A percentile compares a stretch with the other conserved stretches of the same genome.
Conservation (phyloP, 1,140 invertebrate species). For the Euborellia annulipes region DNA sequence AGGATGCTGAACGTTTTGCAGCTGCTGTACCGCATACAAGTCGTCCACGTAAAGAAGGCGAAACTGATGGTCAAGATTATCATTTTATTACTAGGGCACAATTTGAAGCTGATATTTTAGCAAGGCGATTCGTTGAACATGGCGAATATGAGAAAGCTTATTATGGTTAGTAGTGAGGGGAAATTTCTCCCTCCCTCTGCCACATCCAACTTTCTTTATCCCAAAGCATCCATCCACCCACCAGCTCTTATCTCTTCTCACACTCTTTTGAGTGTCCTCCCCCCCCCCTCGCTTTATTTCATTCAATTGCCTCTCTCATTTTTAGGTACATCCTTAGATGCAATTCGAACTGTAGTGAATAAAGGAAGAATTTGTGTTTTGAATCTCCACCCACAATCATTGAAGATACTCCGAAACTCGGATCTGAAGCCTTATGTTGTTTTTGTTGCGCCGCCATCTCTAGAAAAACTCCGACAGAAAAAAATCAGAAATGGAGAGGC, state of each 20-base stretch:
- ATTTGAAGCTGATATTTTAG: conserved; percentile 87
- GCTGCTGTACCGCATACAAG: conserved; percentile 94
- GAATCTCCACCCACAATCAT: conserved; percentile 87
- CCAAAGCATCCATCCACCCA: too few species aligned
- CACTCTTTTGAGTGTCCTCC: too few species aligned
- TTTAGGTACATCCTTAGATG: conserved; percentile 77
- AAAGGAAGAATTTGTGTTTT: conserved; percentile 92
- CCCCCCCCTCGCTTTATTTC: too few species aligned
- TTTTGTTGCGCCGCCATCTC: conserved; percentile 86
- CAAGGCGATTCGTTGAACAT: conserved; percentile 89
- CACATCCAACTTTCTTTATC: too few species aligned
- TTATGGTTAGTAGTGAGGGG: conserved; percentile 62
- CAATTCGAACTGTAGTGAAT: conserved; percentile 80
- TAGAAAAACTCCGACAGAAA: conserved; percentile 85
- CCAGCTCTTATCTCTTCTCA: too few species aligned
- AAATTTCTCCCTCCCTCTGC: too few species aligned
- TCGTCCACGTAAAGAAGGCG: conserved; percentile 72
- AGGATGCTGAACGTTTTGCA: conserved; percentile 86
- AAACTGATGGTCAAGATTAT: conserved; percentile 91
- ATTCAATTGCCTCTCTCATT: conserved; percentile 1
- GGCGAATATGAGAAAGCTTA: conserved; percentile 95
- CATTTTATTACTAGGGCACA: conserved; percentile 89
- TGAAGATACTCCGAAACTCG: conserved; percentile 79
- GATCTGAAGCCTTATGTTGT: conserved; percentile 95
- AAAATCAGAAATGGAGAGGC: conserved; percentile 73